Percentiles rank a stretch among this genome's conserved stretches.
phyloP scores from a whole-genome alignment of 1,140 invertebrate genomes.

The Telenomus remus region DNA sequence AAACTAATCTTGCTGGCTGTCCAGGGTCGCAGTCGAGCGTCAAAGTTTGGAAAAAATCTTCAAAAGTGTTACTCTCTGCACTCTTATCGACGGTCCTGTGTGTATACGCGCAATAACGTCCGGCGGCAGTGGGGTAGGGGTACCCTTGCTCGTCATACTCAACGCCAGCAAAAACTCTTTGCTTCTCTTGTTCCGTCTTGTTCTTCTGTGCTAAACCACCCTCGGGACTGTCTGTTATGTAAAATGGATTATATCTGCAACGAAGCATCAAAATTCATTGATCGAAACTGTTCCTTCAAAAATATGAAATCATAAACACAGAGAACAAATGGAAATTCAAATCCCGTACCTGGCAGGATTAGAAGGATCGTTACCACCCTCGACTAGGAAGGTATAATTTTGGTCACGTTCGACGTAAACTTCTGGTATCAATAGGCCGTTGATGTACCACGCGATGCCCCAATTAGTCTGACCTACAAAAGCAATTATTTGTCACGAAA shows the following conservation, averaged over 20 bases:
- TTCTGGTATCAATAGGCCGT: slow-evolving; percentile 92
- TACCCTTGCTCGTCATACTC: slow-evolving; percentile 84
- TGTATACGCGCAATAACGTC: slow-evolving; percentile 85
- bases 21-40: slow-evolving; percentile 84
- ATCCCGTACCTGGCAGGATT: slow-evolving; percentile 79
- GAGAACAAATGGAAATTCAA: too few species aligned
- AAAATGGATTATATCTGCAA: slow-evolving; percentile 91
- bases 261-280: not conserved
- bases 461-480: slow-evolving; percentile 83
- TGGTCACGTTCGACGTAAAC: slow-evolving; percentile 90
- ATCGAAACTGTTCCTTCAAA: too few species aligned
- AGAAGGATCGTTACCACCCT: slow-evolving; percentile 84
- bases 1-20: slow-evolving; percentile 83
- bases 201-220: slow-evolving; percentile 89
- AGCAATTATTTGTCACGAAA: not conserved
- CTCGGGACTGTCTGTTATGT: slow-evolving; percentile 90
- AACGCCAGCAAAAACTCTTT: slow-evolving; percentile 88
- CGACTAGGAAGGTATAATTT: slow-evolving; percentile 91
- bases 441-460: slow-evolving; percentile 96
- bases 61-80: slow-evolving; percentile 80
- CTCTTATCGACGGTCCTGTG: slow-evolving; percentile 84
- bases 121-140: slow-evolving; percentile 85
- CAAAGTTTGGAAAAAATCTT: slow-evolving; percentile 85
- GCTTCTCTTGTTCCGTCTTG: slow-evolving; percentile 80
- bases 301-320: too few species aligned